Evolutionary conservation across 2,888 invertebrate genomes (phyloP).

Genomic region (Drosophila phalerata): DNA sequence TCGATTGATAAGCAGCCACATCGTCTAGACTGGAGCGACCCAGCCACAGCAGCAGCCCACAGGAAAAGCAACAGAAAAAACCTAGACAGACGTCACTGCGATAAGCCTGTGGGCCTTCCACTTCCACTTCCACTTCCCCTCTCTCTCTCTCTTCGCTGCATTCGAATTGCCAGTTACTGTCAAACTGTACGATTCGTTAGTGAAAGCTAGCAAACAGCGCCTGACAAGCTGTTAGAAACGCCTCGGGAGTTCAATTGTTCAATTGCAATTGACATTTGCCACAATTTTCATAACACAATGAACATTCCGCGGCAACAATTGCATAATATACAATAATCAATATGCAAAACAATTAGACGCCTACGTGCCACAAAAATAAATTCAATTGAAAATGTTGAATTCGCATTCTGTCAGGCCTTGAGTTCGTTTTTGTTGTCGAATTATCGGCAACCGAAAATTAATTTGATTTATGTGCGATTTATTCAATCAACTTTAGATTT

Average conservation of each 20-base stretch:
- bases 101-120: conserved; percentile 41
- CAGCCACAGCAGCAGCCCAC: conserved; percentile 61
- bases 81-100: conserved; percentile 57
- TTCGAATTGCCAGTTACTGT: conserved; percentile 41
- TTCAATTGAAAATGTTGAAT: conserved; percentile 42
- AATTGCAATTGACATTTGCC: conserved; percentile 59
- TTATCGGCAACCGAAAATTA: conserved; percentile 50
- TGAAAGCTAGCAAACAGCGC: conserved; percentile 47
- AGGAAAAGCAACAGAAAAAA: conserved; percentile 55
- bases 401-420: conserved; percentile 50
- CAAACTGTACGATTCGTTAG: conserved; percentile 61
- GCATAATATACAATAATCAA: conserved; percentile 52
- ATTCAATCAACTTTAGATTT: conserved; percentile 41
- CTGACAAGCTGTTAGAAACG: conserved; percentile 31
- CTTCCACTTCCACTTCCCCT: conserved; percentile 5
- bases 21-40: conserved; percentile 63
- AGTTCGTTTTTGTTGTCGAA: conserved; percentile 37
- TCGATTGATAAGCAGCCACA: conserved; percentile 59
- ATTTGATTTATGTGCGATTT: conserved; percentile 60
- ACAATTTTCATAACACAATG: conserved; percentile 51
- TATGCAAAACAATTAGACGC: conserved; percentile 73
- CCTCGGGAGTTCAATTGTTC: conserved; percentile 19
- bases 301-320: conserved; percentile 42
- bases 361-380: conserved; percentile 59
- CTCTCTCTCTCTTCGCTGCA: background rate